Conservation (phyloP, 2,797 vertebrate species). For the Sphenodon punctatus region DNA sequence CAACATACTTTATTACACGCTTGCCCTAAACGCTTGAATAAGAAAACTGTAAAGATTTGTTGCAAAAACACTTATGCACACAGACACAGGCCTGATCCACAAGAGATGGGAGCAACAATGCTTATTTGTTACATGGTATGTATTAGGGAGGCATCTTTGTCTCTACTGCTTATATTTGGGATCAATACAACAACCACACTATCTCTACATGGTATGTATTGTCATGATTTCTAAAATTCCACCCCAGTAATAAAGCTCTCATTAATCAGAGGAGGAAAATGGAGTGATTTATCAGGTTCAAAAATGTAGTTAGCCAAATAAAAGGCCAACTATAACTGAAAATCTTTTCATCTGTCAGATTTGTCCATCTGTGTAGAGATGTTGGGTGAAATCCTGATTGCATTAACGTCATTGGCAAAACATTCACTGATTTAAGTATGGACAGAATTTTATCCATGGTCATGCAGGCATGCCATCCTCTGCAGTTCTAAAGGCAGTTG, state of each 20-base stretch:
- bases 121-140: too few species aligned
- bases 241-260: background rate
- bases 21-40: background rate
- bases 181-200: too few species aligned
- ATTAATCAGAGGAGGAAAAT: background rate
- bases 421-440: too few species aligned
- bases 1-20: background rate
- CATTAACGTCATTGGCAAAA: too few species aligned
- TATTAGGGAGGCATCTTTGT: too few species aligned
- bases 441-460: too few species aligned
- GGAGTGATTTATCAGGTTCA: background rate
- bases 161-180: too few species aligned
- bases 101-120: background rate
- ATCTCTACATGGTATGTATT: too few species aligned
- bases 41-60: background rate
- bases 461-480: background rate
- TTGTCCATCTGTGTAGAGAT: too few species aligned
- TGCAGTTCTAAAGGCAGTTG: background rate
- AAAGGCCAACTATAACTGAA: background rate
- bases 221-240: background rate
- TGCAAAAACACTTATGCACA: background rate
- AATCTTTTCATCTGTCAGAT: background rate
- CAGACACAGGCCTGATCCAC: background rate
- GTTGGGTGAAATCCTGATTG: too few species aligned
- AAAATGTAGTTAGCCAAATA: background rate